Evolutionary conservation across 2,113 vertebrate species (phyloP).

Genomic region (Manacus vitellinus): DNA sequence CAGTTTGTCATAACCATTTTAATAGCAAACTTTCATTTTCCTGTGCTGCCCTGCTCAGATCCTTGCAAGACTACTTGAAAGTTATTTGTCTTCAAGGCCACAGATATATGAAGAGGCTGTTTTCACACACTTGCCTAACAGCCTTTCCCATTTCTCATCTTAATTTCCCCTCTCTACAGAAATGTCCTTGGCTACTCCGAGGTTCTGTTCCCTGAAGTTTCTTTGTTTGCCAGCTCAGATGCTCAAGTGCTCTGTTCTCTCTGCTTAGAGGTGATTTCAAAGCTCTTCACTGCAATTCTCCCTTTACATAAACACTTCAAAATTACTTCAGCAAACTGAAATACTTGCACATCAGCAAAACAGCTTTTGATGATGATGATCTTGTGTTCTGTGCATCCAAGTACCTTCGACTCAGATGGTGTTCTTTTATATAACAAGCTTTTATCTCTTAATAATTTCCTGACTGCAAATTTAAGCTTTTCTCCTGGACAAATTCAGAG

Average conservation of each 20-base stretch:
- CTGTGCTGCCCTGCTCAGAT: not conserved
- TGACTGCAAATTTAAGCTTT: not conserved
- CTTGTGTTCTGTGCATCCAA: not conserved
- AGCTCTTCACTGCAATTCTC: not conserved
- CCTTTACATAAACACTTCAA: conserved; percentile 7
- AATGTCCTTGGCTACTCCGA: not conserved
- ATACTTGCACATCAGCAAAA: not conserved
- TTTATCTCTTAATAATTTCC: not conserved
- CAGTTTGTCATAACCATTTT: not conserved
- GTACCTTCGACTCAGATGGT: not conserved
- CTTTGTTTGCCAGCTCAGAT: not conserved
- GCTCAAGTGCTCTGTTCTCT: not conserved
- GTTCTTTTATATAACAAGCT: not conserved
- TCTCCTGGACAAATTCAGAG: not conserved
- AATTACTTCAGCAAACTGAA: conserved; percentile 14
- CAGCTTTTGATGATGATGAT: not conserved
- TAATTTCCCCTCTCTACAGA: not conserved
- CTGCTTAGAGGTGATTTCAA: not conserved
- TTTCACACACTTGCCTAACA: not conserved
- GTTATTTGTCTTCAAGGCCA: conserved; percentile 15
- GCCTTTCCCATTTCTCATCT: not conserved
- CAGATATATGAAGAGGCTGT: not conserved
- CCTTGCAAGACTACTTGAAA: not conserved
- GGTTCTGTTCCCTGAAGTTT: not conserved
- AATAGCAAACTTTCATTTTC: not conserved